Base-by-base conservation (phyloP, 2,888 invertebrate species). In the Amphimallon solstitiale region DNA sequence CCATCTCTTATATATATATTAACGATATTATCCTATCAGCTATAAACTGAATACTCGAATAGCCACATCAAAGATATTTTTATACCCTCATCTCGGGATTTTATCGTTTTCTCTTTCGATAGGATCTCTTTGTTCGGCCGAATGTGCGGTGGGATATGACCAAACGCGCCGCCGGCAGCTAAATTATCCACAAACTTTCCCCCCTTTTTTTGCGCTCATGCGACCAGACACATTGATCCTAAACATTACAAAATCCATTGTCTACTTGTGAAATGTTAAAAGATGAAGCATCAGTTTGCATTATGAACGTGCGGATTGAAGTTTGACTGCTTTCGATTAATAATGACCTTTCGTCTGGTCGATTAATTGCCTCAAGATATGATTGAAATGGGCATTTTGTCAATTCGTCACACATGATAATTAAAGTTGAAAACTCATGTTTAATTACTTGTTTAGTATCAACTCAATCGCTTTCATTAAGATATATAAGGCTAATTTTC, bases 31-130 rank as follows among this genome's bases (percentile, higher is more conserved):
- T 45, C 45, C 17, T 15, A 45, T 45, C n/a, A 4, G 1, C 45
- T 17, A 15, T 45, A 45, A 45, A 45, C 17, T 17, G 29, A 45
- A 19, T 45, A 19, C 19, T 45, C 17, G 45, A 17, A 17, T 19
- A n/a, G 45, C 9, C 17, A 19, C 19, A 45, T 45, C 45, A 45
- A 19, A 17, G 45, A 9, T 15, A 45, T 45, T 45, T 45, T 45
- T 45, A 45, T 45, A 17, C 19, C 15, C 19, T 29, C 45, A 45
- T 19, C 15, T 45, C 45, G 17, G 17, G 45, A 19, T 19, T 45
- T 45, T 45, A 45, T 45, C 45, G 45, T 19, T 19, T 45, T 17
- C n/a, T 17, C 15, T 19, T 45, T 17, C 19, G 45, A 45, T 45
- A 9, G 29, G 45, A 10, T 17, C 17, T 17, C 9, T n/a, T 19